Percentiles rank a stretch among this genome's conserved stretches.
These are phyloP conservation scores for Mycetomoellerius zeteki DNA, from an alignment of 1,140 invertebrate genomes.

Conservation along the genomic window DNA sequence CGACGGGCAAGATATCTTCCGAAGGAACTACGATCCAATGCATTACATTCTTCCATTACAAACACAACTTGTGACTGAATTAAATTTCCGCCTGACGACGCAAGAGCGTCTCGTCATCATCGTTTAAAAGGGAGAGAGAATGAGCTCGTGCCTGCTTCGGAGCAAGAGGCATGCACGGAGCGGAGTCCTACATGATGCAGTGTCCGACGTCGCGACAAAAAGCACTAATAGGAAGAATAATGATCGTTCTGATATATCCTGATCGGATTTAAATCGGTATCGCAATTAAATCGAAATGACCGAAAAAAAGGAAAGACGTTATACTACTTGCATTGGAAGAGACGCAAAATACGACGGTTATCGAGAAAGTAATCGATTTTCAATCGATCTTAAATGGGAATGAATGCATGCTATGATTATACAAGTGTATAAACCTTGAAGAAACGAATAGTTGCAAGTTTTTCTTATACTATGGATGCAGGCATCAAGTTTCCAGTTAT, in stretches of 20 bases:
- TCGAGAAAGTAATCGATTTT: background rate
- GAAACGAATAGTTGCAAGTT: background rate
- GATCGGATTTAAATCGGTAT: slow-evolving; percentile 17
- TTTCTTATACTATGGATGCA: background rate
- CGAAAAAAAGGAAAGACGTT: background rate
- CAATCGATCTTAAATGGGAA: background rate
- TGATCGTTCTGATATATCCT: slow-evolving; percentile 8
- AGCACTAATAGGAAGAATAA: background rate
- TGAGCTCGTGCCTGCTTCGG: background rate
- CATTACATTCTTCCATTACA: slow-evolving; percentile 14
- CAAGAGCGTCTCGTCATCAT: slow-evolving; percentile 43
- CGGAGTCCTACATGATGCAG: background rate
- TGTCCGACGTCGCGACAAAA: slow-evolving; percentile 11
- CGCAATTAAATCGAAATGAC: background rate
- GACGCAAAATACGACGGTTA: background rate
- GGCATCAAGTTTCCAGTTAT: background rate
- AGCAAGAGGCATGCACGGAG: background rate
- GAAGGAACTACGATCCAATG: slow-evolving; percentile 31
- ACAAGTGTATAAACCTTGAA: background rate
- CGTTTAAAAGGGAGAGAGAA: background rate
- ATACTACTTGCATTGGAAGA: background rate
- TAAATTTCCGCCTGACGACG: slow-evolving; percentile 52
- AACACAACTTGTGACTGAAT: slow-evolving; percentile 47
- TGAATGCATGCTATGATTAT: background rate
- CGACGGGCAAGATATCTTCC: slow-evolving; percentile 35